phyloP scores from a whole-genome alignment of 2,797 vertebrate genomes.

The Trematomus bernacchii region DNA sequence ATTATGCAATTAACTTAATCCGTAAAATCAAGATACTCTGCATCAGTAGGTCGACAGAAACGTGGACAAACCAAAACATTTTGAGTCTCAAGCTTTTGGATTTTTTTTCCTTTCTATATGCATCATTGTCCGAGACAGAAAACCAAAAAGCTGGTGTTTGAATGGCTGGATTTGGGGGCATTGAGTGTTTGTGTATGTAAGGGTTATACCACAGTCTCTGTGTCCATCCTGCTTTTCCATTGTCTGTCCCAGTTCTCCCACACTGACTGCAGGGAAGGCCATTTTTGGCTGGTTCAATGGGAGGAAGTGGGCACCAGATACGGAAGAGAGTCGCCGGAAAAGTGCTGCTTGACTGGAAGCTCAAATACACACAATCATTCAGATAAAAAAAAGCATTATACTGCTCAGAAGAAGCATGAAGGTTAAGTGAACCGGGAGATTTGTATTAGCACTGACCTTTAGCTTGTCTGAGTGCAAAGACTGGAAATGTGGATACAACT shows the following conservation, averaged over 20 bases:
- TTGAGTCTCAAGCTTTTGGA: constrained; percentile 6
- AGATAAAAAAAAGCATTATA: constrained; percentile 4
- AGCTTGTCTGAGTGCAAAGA: not conserved
- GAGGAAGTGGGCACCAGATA: constrained; percentile 79
- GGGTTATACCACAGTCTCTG: constrained; percentile 40
- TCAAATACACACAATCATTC: constrained; percentile 44
- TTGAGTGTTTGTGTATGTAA: constrained; percentile 56
- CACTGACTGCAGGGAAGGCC: constrained; percentile 61
- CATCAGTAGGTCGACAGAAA: not conserved
- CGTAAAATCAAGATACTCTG: constrained; percentile 15
- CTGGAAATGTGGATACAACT: not conserved
- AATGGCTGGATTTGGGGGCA: constrained; percentile 25
- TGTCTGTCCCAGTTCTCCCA: constrained; percentile 78
- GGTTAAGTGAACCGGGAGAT: not conserved
- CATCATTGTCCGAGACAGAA: constrained; percentile 30
- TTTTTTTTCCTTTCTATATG: not conserved
- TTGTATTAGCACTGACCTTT: not conserved
- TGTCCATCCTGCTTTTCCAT: constrained; percentile 73
- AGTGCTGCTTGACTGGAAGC: constrained; percentile 23
- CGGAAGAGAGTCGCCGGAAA: constrained; percentile 51
- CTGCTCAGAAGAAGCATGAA: not conserved
- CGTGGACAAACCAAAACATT: not conserved
- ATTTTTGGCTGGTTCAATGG: constrained; percentile 78
- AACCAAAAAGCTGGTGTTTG: constrained; percentile 12
- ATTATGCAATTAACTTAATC: constrained; percentile 8